Percentiles rank a stretch among this genome's conserved stretches.
Conservation (phyloP, 37 sponge, comb jelly and placozoan species). For the Aphrocallistes beatrix region DNA sequence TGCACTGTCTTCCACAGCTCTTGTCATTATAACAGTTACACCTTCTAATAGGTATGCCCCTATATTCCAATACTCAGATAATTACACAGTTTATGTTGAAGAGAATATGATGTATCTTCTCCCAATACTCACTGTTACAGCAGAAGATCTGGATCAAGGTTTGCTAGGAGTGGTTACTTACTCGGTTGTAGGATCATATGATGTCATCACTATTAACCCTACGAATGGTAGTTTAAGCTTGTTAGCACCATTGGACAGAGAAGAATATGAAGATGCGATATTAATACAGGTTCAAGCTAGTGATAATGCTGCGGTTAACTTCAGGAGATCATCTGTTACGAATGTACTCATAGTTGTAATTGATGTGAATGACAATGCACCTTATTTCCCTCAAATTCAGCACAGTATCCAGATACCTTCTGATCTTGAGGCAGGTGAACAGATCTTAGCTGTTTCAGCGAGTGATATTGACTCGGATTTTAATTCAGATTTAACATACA, state of each 20-base stretch:
- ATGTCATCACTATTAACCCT: neutral
- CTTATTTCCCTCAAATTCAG: neutral
- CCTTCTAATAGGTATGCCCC: neutral
- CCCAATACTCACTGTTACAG: neutral
- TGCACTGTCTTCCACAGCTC: neutral
- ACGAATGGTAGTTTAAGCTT: neutral
- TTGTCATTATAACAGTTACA: neutral
- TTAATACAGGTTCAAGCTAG: neutral
- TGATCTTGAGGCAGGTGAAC: neutral
- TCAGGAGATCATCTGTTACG: neutral
- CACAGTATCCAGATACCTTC: neutral
- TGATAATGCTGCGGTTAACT: neutral
- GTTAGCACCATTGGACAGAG: neutral
- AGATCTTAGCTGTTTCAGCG: neutral
- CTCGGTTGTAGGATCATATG: neutral
- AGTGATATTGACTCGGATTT: neutral
- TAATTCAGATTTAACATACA: neutral
- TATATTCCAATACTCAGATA: neutral
- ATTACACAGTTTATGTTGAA: neutral
- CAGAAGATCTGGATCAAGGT: conserved; percentile 15
- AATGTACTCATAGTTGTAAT: neutral
- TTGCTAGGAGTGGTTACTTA: neutral
- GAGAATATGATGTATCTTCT: neutral
- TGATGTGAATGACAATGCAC: conserved; percentile 21
- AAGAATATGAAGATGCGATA: neutral